Evolutionary conservation across 2,797 vertebrate species (phyloP).

Genomic region (Spinibarbus caldwelli): DNA sequence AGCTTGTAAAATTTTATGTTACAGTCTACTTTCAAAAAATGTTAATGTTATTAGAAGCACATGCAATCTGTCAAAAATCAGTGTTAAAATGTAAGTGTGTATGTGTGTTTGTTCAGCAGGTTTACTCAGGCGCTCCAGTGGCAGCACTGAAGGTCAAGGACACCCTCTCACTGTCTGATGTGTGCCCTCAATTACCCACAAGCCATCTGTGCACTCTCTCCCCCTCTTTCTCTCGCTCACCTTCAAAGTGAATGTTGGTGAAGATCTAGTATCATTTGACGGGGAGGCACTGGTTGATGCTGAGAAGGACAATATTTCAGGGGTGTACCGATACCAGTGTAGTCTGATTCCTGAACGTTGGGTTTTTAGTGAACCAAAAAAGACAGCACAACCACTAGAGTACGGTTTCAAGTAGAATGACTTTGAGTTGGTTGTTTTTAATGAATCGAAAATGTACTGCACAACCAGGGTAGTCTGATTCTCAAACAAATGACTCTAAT

Average conservation of each 20-base stretch:
- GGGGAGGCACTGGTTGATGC: background rate
- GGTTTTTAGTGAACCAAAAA: background rate
- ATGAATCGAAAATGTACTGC: background rate
- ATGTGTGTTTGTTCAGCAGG: constrained; percentile 30
- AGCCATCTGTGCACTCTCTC: constrained; percentile 66
- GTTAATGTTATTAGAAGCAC: background rate
- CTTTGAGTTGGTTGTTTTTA: background rate
- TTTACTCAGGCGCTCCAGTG: constrained; percentile 38
- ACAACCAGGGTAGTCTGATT: background rate
- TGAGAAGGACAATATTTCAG: background rate
- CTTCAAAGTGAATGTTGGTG: constrained; percentile 43
- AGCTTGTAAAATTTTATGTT: background rate
- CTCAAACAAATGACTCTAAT: background rate
- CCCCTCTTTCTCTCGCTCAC: constrained; percentile 54
- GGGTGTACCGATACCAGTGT: background rate
- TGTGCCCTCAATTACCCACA: constrained; percentile 66
- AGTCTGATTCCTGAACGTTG: no score
- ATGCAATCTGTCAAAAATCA: background rate
- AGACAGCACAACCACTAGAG: background rate
- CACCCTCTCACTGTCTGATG: constrained; percentile 57
- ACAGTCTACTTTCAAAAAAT: background rate
- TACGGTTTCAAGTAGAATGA: background rate
- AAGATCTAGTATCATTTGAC: constrained; percentile 28
- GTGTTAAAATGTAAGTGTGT: background rate
- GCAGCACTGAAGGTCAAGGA: constrained; percentile 74